Evolutionary conservation across 2,113 vertebrate genomes (phyloP), one percentile per base, ranked within the genome.

Genomic region (Oophaga pumilio): DNA sequence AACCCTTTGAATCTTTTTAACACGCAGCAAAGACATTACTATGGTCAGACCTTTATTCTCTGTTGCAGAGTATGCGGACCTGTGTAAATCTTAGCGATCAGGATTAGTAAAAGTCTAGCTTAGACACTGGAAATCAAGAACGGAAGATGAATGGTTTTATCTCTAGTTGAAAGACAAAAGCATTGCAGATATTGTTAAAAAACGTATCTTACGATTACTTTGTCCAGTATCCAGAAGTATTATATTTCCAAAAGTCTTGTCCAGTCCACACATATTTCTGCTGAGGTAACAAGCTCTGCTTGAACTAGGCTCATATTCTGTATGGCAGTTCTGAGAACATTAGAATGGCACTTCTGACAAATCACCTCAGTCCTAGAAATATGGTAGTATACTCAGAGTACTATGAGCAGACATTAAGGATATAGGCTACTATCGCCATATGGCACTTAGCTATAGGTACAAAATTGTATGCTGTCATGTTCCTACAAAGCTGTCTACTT

Each of bases 321-420:
- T 15, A 15, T n/a, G 26, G 24, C 68, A 6, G 17, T 62, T 82
- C 50, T 62, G 10, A 81, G 79, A 49, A 57, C 24, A 57, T 17
- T n/a, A 33, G 64, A 50, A 68, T 83, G 81, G 81, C 62, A 83
- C 49, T 69, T 53, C 12, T 11, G 43, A 18, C 57, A 80, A 57
- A 52, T 8, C 8, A 77, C 22, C 1, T 53, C 33, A 77, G 74
- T 53, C 50, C 11, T 22, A 56, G 76, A 13, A 26, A 10, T 50
- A 76, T 14, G 6, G 17, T 50, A 76, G 50, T 66, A 82, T 68
- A 50, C 28, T 24, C 7, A 60, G 5, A 28, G 18, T 62, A 80
- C 77, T 80, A 76, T 52, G 18, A 76, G 43, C 49, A 12, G 43
- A 76, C 49, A 76, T 15, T 64, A 49, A 22, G 43, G 20, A 62